Base-by-base conservation (phyloP, 2,113 vertebrate species). In the Ranitomeya imitator region DNA sequence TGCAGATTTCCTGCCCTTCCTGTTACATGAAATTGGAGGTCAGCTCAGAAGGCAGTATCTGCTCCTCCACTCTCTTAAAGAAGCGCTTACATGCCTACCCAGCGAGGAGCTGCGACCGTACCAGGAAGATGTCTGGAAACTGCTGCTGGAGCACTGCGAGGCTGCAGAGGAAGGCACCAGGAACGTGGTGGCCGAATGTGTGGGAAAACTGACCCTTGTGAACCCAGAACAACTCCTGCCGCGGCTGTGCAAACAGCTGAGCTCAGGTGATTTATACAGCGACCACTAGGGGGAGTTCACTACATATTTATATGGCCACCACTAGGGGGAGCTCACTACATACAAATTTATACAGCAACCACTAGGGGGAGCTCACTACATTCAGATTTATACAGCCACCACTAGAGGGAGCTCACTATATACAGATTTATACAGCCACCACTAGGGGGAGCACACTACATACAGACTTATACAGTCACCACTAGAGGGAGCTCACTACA, bases 1-100 rank as follows among this genome's bases (percentile, higher is more conserved):
- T 5, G 92, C 93, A 0, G 96, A 99, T 79, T 97, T 96, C 78
- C 94, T 99, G 76, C 97, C 98, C 85, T 98, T 98, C 92, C 85
- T 99, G 90, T 94, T 99, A 87, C 94, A 93, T 3, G 97, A 99
- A 93, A 97, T 99, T 0, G 92, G 94, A 0, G 94, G 94, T 0
- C 97, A 99, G 93, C 96, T 96, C 0, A 95, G 94, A 90, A 93
- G 96, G 11, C 97, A 97, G 83, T 99, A 99, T 92, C 94, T 99
- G 79, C 95, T 99, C 80, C 95, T 99, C 11, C 96, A 97, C 91
- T 96, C 98, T 0, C 95, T 99, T 19, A 96, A 98, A 88, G 98
- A 99, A 83, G 95, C 96, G 76, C 96, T 99, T 91, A 96, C 95
- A 7, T 95, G 94, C 2, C 95, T 96, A 71, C 94, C 94, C 0